These are phyloP conservation scores for Zosterops japonicus DNA, from an alignment of 2,113 vertebrate genomes.

Conservation along the genomic window DNA sequence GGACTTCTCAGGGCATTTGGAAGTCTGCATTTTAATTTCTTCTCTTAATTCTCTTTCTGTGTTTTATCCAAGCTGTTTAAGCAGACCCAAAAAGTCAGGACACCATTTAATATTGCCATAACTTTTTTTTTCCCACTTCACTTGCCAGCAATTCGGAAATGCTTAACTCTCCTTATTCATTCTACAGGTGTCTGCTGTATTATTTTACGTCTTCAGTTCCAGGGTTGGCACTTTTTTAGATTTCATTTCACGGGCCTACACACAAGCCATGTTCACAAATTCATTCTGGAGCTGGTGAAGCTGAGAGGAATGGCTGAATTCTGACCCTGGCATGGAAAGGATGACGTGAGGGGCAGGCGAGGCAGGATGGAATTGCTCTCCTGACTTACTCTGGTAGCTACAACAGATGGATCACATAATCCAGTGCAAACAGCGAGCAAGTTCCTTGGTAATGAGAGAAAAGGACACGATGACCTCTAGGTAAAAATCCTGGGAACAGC, in stretches of 20 bases:
- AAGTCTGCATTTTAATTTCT: neutral
- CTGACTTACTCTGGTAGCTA: slow-evolving; percentile 9
- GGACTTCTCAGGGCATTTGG: neutral
- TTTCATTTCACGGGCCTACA: neutral
- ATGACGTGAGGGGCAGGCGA: neutral
- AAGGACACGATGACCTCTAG: slow-evolving; percentile 61
- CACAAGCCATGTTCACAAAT: neutral
- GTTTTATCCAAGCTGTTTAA: neutral
- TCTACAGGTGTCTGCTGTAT: neutral
- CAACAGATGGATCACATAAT: slow-evolving; percentile 48
- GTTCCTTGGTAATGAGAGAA: slow-evolving; percentile 25
- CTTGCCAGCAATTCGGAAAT: neutral
- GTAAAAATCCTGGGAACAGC: slow-evolving; percentile 57
- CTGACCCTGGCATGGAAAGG: neutral
- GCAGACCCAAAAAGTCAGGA: neutral
- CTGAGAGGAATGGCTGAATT: neutral
- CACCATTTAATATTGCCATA: neutral
- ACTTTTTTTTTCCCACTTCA: neutral
- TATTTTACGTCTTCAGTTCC: neutral
- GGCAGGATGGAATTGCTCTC: neutral
- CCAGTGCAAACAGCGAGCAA: neutral
- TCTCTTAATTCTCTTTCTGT: neutral
- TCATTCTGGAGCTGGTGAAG: neutral
- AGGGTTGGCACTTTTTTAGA: neutral
- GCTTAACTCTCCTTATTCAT: neutral